Conservation (phyloP, 2,113 vertebrate genomes). For the Acrocephalus kingi region DNA sequence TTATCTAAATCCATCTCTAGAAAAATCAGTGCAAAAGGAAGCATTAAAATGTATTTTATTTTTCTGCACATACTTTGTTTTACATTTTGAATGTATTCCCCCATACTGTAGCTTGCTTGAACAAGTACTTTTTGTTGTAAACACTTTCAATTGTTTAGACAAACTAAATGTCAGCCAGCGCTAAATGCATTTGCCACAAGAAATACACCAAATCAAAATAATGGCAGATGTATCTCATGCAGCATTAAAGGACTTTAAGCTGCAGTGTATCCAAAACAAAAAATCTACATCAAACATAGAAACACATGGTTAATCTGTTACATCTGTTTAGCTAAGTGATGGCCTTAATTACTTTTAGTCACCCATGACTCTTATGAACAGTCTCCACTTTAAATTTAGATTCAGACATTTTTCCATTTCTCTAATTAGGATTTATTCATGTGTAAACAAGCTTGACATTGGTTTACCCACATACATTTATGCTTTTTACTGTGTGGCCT, state of each 20-base stretch:
- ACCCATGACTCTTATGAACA: background rate
- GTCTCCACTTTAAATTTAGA: background rate
- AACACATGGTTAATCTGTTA: background rate
- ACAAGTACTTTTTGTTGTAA: conserved; percentile 34
- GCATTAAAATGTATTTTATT: background rate
- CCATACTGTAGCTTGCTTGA: background rate
- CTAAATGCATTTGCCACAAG: conserved; percentile 48
- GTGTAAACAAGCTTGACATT: background rate
- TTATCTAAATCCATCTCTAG: background rate
- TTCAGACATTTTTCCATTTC: background rate
- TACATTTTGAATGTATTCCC: conserved; percentile 7
- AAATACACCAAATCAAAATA: conserved; percentile 54
- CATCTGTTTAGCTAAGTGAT: conserved; percentile 2
- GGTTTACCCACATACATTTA: background rate
- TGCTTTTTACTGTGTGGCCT: background rate
- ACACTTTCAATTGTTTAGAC: conserved; percentile 51
- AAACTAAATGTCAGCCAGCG: conserved; percentile 44
- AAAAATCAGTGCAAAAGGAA: background rate
- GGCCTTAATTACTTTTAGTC: background rate
- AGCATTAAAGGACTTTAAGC: background rate
- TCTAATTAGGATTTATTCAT: conserved; percentile 12
- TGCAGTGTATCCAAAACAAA: conserved; percentile 10
- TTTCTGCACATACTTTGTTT: background rate
- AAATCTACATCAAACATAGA: background rate
- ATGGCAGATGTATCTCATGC: conserved; percentile 11